These are phyloP conservation scores for Papio anubis DNA, from an alignment of 2,113 vertebrate species.

Conservation along the genomic window DNA sequence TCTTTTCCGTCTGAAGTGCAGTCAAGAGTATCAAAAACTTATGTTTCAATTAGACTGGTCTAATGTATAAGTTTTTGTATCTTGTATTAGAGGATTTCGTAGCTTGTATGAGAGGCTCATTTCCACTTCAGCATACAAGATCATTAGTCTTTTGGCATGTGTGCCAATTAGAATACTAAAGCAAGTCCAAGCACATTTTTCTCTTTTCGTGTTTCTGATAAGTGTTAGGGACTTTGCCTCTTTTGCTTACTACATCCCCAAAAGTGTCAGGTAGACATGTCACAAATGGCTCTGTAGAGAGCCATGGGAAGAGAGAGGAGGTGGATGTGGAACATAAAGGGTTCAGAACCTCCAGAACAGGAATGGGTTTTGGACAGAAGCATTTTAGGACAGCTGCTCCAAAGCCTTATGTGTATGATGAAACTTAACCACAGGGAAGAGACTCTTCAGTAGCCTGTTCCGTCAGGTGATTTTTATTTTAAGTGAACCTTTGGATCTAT, in stretches of 20 bases:
- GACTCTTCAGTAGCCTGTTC: neutral
- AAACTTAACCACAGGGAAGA: neutral
- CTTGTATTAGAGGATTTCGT: neutral
- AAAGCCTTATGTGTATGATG: rapidly evolving
- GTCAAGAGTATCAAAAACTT: neutral
- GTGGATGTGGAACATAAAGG: neutral
- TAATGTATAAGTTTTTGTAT: neutral
- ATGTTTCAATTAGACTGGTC: neutral
- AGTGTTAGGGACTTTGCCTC: neutral
- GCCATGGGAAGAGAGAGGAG: neutral
- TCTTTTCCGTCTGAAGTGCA: neutral
- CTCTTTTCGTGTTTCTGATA: neutral
- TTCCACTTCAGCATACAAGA: neutral
- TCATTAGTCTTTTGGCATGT: neutral
- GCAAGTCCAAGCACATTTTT: neutral
- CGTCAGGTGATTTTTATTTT: constrained; percentile 17
- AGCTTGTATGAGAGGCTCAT: neutral
- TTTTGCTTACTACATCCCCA: neutral
- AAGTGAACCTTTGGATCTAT: neutral
- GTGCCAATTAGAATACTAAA: neutral
- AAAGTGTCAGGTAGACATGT: too few relatives aligned
- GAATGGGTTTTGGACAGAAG: neutral
- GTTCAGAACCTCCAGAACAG: neutral
- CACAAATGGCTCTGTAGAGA: neutral
- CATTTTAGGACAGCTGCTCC: neutral